Evolutionary conservation across 2,113 vertebrate genomes (phyloP).

Genomic region (Alectura lathami): DNA sequence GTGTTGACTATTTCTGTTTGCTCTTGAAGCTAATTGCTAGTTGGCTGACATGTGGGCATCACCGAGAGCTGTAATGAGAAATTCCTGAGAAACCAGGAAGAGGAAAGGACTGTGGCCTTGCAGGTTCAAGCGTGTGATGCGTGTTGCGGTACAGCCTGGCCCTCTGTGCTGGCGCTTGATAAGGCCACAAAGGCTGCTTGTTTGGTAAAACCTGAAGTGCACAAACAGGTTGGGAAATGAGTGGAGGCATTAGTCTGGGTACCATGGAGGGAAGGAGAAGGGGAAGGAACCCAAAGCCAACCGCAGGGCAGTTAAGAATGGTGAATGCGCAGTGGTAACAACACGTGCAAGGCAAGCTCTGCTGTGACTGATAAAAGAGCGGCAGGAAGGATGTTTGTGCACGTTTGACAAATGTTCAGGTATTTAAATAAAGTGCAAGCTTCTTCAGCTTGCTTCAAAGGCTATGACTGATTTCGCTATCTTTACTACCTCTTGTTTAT

Average conservation of each 20-base stretch:
- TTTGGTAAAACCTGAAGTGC: background rate
- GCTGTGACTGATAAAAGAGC: background rate
- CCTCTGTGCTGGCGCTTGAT: rapidly evolving
- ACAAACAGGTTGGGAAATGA: background rate
- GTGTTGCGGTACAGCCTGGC: background rate
- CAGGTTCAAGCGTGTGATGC: rapidly evolving
- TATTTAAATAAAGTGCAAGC: background rate
- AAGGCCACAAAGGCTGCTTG: background rate
- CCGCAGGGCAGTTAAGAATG: background rate
- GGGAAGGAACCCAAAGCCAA: background rate
- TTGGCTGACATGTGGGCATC: background rate
- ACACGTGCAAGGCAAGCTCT: rapidly evolving
- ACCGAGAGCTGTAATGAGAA: background rate
- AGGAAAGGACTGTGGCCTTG: background rate
- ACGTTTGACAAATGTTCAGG: background rate
- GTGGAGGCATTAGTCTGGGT: background rate
- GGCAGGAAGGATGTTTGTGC: background rate
- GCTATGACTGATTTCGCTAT: background rate
- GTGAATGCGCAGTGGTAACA: rapidly evolving
- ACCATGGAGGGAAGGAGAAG: background rate
- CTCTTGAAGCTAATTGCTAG: background rate
- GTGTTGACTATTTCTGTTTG: background rate
- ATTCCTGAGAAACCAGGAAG: background rate
- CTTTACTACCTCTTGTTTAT: background rate
- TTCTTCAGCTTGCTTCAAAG: background rate